Percentiles rank a stretch among this genome's conserved stretches.
Evolutionary conservation across 2,113 vertebrate species (phyloP).

Genomic region (Xenopus tropicalis): DNA sequence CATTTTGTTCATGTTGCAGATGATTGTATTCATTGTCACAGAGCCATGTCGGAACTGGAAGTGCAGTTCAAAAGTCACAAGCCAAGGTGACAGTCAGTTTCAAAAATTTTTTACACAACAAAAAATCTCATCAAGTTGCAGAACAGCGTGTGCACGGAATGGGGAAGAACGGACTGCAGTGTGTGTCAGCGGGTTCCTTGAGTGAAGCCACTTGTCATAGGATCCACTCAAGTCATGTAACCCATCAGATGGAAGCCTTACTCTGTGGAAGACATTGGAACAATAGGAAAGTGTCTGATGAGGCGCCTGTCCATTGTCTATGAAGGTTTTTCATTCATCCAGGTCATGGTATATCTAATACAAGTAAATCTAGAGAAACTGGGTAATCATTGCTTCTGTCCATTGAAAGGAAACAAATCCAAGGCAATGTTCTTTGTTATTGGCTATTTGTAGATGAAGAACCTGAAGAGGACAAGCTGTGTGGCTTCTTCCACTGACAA

Average conservation of each 20-base stretch:
- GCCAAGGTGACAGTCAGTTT: background rate
- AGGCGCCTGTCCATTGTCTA: no score
- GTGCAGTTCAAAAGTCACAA: background rate
- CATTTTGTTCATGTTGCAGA: slow-evolving; percentile 17
- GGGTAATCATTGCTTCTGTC: no score
- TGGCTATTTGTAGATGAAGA: no score
- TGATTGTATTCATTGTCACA: background rate
- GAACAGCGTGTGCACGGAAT: background rate
- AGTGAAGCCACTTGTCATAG: background rate
- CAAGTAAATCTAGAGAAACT: no score
- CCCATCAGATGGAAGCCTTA: background rate
- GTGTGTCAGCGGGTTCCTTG: background rate
- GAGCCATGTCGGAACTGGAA: background rate
- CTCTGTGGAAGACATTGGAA: no score
- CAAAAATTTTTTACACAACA: background rate
- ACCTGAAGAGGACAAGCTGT: no score
- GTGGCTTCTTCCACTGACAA: background rate
- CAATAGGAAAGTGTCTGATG: no score
- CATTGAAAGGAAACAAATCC: no score
- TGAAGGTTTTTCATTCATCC: no score
- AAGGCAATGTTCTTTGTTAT: no score
- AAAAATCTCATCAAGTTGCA: background rate
- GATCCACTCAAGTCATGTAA: background rate
- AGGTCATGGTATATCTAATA: no score
- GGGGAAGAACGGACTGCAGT: background rate